phyloP scores from a whole-genome alignment of 2,888 invertebrate genomes.

The Nephrotoma appendiculata region DNA sequence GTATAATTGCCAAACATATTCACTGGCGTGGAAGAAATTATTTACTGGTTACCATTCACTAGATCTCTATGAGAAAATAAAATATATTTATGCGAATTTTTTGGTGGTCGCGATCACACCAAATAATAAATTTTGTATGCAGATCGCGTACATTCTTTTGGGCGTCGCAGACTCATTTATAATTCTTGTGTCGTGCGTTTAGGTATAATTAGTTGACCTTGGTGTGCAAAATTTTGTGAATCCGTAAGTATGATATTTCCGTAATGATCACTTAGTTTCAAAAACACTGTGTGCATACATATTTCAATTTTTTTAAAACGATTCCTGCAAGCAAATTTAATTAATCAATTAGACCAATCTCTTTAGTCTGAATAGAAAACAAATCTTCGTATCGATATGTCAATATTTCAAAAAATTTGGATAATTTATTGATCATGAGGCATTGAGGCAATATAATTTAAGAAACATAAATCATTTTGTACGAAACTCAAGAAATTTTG shows the following conservation, averaged over 20 bases:
- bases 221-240: background rate
- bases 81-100: background rate
- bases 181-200: background rate
- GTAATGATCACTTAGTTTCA: background rate
- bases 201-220: background rate
- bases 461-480: background rate
- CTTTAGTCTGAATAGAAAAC: background rate
- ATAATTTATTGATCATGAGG: background rate
- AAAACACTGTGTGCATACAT: too few relatives aligned
- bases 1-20: background rate
- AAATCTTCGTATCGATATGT: background rate
- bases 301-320: too few relatives aligned
- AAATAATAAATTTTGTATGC: background rate
- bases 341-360: background rate
- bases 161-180: background rate
- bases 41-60: background rate
- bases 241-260: background rate
- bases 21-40: background rate
- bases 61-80: background rate
- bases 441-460: background rate
- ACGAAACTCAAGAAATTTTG: background rate
- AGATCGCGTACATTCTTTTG: background rate
- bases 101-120: background rate
- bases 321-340: background rate
- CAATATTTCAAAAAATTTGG: background rate